Conservation (phyloP, 2,113 vertebrate species). For the Nansenia antarctica region DNA sequence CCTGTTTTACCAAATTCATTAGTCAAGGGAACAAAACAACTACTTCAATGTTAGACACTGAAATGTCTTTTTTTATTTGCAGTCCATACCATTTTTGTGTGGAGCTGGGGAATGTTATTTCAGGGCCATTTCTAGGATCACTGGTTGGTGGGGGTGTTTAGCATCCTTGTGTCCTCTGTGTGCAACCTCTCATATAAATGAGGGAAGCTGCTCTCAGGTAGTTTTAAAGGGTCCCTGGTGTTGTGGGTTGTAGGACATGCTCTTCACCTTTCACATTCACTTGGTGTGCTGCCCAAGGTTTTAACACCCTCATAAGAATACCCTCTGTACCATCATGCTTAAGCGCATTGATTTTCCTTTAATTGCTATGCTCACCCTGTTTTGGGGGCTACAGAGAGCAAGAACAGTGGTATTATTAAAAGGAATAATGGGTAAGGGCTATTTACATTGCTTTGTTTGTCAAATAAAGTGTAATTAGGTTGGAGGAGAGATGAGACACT, state of each 20-base stretch:
- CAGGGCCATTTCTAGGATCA: neutral
- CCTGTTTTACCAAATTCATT: too few species aligned
- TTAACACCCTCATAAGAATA: slow-evolving; percentile 42
- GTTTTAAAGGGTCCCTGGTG: neutral
- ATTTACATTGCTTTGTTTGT: slow-evolving; percentile 58
- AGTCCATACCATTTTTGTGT: neutral
- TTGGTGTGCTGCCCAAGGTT: slow-evolving; percentile 9
- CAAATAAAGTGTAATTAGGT: slow-evolving; percentile 63
- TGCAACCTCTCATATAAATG: neutral
- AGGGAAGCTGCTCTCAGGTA: neutral
- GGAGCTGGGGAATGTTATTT: neutral
- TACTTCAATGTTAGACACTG: neutral
- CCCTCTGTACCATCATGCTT: slow-evolving; percentile 28
- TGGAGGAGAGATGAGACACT: slow-evolving; percentile 31
- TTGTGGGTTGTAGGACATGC: neutral
- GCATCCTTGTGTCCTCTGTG: neutral
- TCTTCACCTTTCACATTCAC: slow-evolving; percentile 12
- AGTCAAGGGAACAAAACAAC: too few species aligned
- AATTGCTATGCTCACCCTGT: slow-evolving; percentile 39
- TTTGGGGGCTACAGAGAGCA: slow-evolving; percentile 8
- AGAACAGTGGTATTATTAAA: slow-evolving; percentile 37
- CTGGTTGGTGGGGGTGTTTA: neutral
- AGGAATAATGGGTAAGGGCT: slow-evolving; percentile 51
- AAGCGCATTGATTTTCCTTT: slow-evolving; percentile 54
- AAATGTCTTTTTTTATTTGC: neutral